Base-by-base conservation (phyloP, 2,888 invertebrate species). In the Ferrisia virgata region DNA sequence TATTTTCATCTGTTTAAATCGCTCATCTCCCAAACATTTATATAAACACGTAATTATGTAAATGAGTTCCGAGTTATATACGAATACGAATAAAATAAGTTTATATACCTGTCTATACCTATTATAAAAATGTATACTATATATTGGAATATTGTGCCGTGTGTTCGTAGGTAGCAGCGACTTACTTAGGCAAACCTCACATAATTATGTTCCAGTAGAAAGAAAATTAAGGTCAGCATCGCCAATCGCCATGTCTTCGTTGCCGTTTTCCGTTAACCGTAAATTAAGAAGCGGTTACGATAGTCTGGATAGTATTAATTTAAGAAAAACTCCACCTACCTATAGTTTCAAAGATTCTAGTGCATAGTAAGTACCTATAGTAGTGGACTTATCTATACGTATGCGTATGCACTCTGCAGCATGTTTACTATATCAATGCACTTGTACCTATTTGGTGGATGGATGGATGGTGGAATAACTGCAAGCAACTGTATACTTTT, bases 231-330 rank as follows among this genome's bases (percentile, higher is more conserved):
- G 90, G 25, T 88, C 89, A 15, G 91, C 92, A 88, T 92, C 92
- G 0, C 92, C 92, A 85, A 90, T 92, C 88, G 91, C 91, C 84
- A 88, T 92, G 76, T 91, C 92, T 82, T 92, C 92, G 1, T 89
- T 92, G 13, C 87, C 87, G 15, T 85, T 86, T 47, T 85, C 86
- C 18, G 85, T 86, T 33, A 86, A 86, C 39, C 86, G 86, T 39
- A 86, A 86, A 79, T 86, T 86, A 40, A 84, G 84, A 84, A 85
- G 86, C 79, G 86, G 89, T 86, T 90, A 89, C 86, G 90, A 90
- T 85, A 90, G 90, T 86, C 86, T 90, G 85, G 90, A 90, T 86
- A 90, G 89, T 86, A 89, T 90, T 6, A 90, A 89, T 86, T 89
- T 90, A 3, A 87, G 89, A 86, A 90, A 90, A 86, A 89, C 90